phyloP scores from a whole-genome alignment of 64 coral and sea anemone genomes.

The Porites australiensis region DNA sequence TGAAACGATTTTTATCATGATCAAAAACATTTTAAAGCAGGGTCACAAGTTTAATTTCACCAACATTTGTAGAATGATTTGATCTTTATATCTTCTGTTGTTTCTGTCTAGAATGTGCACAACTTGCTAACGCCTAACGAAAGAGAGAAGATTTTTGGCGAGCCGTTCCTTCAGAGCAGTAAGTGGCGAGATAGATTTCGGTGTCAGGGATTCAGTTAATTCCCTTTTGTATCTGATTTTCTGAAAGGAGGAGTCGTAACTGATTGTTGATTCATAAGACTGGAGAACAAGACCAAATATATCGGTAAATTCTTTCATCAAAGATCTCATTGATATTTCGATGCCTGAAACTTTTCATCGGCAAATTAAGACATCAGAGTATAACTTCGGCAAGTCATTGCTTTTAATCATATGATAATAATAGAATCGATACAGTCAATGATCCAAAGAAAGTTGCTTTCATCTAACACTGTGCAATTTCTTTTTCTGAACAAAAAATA shows the following conservation, averaged over 20 bases:
- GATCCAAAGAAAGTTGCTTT: no score
- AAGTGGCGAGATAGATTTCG: neutral
- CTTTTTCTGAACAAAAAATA: no score
- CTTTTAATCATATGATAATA: no score
- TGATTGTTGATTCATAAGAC: neutral
- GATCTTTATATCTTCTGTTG: conserved; percentile 8
- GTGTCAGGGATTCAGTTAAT: neutral
- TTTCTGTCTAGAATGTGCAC: conserved; percentile 16
- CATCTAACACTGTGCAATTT: no score
- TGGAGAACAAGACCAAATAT: no score
- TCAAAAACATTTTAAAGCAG: neutral
- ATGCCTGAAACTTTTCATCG: no score
- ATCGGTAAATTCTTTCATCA: no score
- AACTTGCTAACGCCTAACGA: conserved; percentile 27
- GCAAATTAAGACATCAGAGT: no score
- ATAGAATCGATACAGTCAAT: no score
- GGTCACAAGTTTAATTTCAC: conserved; percentile 7
- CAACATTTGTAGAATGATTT: neutral
- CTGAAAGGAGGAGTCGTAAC: conserved; percentile 26
- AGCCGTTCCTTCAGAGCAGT: neutral
- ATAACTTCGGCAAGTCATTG: no score
- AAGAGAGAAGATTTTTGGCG: conserved; percentile 36
- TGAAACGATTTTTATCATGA: neutral
- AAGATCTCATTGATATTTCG: no score
- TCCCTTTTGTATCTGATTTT: neutral